phyloP scores from a whole-genome alignment of 2,888 invertebrate species.

The Asteroscopus sphinx region DNA sequence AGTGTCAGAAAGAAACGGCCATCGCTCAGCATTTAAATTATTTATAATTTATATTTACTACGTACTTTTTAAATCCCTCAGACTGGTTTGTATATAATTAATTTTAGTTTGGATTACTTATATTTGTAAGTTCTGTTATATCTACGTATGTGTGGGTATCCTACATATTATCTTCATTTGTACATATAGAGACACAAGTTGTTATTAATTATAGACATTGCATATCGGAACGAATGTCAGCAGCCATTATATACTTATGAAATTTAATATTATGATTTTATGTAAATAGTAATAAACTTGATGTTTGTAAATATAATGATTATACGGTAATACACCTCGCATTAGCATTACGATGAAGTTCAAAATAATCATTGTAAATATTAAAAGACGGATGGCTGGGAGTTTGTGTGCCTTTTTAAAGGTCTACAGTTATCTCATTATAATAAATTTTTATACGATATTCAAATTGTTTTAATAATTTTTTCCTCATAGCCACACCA shows the following conservation, averaged over 20 bases:
- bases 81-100: slow-evolving; percentile 79
- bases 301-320: slow-evolving; percentile 54
- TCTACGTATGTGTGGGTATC: slow-evolving; percentile 24
- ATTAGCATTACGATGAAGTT: slow-evolving; percentile 64
- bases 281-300: slow-evolving; percentile 55
- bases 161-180: slow-evolving; percentile 28
- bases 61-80: slow-evolving; percentile 68
- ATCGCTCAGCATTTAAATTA: slow-evolving; percentile 92
- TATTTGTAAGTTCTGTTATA: slow-evolving; percentile 28
- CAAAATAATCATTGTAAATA: slow-evolving; percentile 71
- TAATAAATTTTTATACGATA: slow-evolving; percentile 64
- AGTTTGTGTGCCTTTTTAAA: slow-evolving; percentile 50
- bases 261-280: slow-evolving; percentile 28
- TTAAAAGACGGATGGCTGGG: slow-evolving; percentile 36
- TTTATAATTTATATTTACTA: slow-evolving; percentile 59
- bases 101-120: slow-evolving; percentile 53
- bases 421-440: slow-evolving; percentile 60
- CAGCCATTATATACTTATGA: slow-evolving; percentile 29
- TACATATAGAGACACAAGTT: slow-evolving; percentile 21
- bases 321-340: slow-evolving; percentile 74
- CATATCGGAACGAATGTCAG: slow-evolving; percentile 19
- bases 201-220: slow-evolving; percentile 21
- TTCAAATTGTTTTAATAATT: slow-evolving; percentile 47
- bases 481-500: not conserved
- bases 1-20: slow-evolving; percentile 94